These are phyloP conservation scores for Oryzias woworae DNA, from an alignment of 2,113 vertebrate genomes.

Conservation along the genomic window DNA sequence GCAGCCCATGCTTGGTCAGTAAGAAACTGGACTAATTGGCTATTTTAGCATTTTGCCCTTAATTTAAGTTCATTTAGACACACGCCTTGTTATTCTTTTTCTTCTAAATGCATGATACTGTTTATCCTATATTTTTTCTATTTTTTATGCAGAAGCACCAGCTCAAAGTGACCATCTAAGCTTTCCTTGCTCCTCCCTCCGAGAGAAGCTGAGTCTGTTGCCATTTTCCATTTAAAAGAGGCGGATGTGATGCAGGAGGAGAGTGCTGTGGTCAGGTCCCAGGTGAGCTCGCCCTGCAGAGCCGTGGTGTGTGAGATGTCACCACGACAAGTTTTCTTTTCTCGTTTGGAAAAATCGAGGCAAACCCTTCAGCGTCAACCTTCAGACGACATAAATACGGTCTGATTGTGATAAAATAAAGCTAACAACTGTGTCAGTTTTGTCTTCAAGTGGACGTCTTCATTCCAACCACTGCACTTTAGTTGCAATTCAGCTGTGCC, in stretches of 20 bases:
- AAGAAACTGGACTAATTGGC: too few relatives aligned
- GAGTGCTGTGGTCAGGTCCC: conserved; percentile 44
- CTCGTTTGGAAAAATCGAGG: conserved; percentile 30
- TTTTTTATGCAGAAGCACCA: conserved; percentile 23
- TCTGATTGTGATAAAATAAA: conserved; percentile 10
- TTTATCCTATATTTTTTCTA: too few relatives aligned
- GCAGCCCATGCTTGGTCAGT: too few relatives aligned
- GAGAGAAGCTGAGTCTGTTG: conserved; percentile 29
- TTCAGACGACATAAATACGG: conserved; percentile 7
- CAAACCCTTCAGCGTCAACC: conserved; percentile 16
- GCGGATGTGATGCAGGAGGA: conserved; percentile 59
- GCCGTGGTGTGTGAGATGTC: conserved; percentile 32
- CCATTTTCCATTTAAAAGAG: conserved; percentile 60
- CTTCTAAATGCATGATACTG: too few relatives aligned
- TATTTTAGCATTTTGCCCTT: not conserved
- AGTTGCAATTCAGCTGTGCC: conserved; percentile 17
- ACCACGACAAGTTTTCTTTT: conserved; percentile 17
- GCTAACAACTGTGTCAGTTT: conserved; percentile 12
- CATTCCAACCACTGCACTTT: conserved; percentile 50
- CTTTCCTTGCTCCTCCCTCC: conserved; percentile 13
- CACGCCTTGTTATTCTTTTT: too few relatives aligned
- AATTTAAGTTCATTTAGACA: not conserved
- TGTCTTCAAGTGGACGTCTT: conserved; percentile 29
- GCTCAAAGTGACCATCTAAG: not conserved
- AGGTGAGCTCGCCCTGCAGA: conserved; percentile 24